Conservation (phyloP, 2,888 invertebrate species). For the Rutpela maculata region DNA sequence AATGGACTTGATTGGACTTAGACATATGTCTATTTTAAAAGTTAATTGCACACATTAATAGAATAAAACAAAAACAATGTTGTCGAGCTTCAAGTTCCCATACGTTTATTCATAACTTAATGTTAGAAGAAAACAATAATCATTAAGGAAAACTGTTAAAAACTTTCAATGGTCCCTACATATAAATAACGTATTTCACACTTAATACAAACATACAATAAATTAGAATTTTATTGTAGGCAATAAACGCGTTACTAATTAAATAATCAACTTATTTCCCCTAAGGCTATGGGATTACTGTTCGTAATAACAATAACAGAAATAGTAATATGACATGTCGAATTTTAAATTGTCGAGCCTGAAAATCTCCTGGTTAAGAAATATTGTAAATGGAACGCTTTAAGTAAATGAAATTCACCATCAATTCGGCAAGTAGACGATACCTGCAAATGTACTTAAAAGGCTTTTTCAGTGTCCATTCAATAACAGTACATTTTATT, state of each 20-base stretch:
- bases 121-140: constrained; percentile 7
- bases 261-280: not conserved
- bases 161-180: not conserved
- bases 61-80: not conserved
- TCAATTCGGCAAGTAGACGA: not conserved
- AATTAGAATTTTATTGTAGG: not conserved
- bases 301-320: too few species aligned
- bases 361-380: too few species aligned
- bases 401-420: not conserved
- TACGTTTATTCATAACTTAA: not conserved
- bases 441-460: not conserved
- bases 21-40: not conserved
- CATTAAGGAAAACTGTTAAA: not conserved
- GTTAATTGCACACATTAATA: not conserved
- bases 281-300: not conserved
- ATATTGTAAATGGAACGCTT: not conserved
- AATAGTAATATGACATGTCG: too few species aligned
- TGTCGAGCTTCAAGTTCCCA: not conserved
- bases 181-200: constrained; percentile 7
- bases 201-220: constrained; percentile 2
- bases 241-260: constrained; percentile 8
- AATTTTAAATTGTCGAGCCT: too few species aligned
- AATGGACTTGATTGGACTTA: too few species aligned
- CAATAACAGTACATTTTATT: not conserved
- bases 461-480: constrained; percentile 4